Base-by-base conservation (phyloP, 2,888 invertebrate genomes). In the Leucophenga maculata region DNA sequence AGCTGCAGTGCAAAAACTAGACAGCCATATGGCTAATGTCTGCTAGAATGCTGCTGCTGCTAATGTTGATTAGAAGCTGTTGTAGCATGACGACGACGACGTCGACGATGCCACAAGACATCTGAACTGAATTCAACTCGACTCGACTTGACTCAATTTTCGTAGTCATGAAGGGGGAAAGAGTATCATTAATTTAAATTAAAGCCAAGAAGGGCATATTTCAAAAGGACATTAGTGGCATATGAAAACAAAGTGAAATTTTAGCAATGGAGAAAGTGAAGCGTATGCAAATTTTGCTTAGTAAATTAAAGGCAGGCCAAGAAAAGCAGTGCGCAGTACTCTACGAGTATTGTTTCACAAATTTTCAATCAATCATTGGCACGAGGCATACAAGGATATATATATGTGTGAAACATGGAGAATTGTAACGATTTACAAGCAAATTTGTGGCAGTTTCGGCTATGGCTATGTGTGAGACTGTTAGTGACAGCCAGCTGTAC, bases 121-220 rank as follows among this genome's bases (percentile, higher is more conserved):
- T 3, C 26, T 26, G 26, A 26, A 39, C 39, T 39, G 8, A 39
- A 39, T 1, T 39, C 4, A 39, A 39, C 39, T 39, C 26, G 4
- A 39, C 39, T 39, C 3, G 11, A 39, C 8, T 39, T 9, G 11
- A 6, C 39, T 39, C 39, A 16, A 16, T 50, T 6, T 50, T 16
- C 3, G 50, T 50, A 13, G n/a, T 50, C 18, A 50, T 50, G n/a
- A 11, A 6, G 16, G 3, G n/a, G 3, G n/a, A 16, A 50, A 50
- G 50, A 39, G 39, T 6, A 77, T 80, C 80, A 80, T 80, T 80
- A 82, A 80, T 80, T 79, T 82, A 82, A 80, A 82, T 80, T 82
- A 82, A 82, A 79, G 57, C 48, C 52, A 31, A 32, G 71, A 48
- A 50, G n/a, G n/a, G 18, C 18, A 50, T 50, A 16, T 16, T 50